Base-by-base conservation (phyloP, 2,797 vertebrate genomes). In the Rhabdomys pumilio region DNA sequence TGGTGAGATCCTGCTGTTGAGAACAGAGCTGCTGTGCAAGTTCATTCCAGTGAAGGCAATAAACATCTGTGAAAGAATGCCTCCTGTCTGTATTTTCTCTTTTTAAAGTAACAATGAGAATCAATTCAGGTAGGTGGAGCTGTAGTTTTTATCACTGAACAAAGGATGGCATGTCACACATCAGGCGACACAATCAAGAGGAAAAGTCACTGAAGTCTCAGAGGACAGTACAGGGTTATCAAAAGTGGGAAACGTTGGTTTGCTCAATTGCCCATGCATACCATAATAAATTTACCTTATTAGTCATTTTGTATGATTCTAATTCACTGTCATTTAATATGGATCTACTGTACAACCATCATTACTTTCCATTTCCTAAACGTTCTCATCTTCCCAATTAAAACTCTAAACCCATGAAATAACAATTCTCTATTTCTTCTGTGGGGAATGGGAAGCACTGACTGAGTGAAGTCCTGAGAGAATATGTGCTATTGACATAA, bases 61-160 rank as follows among this genome's bases (percentile, higher is more conserved):
- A 55, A 47, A 65, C 20, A 34, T 53, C n/a, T 90, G 53, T 6
- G 57, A 34, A 93, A n/a, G 63, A 65, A 91, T 3, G 91, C 72
- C 22, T n/a, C 38, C 65, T 34, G 31, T 34, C 65, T 3, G 4
- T 19, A 26, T 17, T 81, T 93, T 59, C 38, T 59, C 79, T 20
- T 88, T 83, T 88, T 89, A 73, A 91, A 89, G 15, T n/a, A 73
- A 86, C 20, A 47, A 57, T 9, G 50, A 90, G n/a, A 83, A 67
- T 69, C 65, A 63, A 90, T 34, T 47, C 24, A 89, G 90, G 75
- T 10, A 41, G n/a, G 55, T 61, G 26, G 57, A 63, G 38, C 24
- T 63, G 26, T 83, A 65, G 41, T 47, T 83, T 84, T 84, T 47
- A 44, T 7, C 41, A 65, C 15, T 19, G 41, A 84, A 47, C 26